Evolutionary conservation across 1,140 invertebrate species (phyloP), one percentile per base, ranked within the genome.

Genomic region (Ditylenchus dipsaci): DNA sequence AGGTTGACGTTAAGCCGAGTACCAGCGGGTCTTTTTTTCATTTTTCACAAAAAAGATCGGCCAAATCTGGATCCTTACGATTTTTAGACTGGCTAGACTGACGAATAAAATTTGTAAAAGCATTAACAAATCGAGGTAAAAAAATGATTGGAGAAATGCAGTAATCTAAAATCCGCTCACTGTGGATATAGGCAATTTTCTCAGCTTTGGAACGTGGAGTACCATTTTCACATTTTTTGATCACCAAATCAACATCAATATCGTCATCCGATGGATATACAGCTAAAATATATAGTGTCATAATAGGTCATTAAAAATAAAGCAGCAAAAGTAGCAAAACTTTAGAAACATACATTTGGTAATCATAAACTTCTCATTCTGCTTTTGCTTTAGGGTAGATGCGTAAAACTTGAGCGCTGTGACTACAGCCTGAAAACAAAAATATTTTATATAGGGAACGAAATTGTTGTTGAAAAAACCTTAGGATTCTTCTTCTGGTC

Each of bases 361-460:
- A n/a, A 74, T 76, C 74, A 82, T 81, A 61, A 82, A 82, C 27
- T 80, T 83, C 13, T 75, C 76, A 9, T 72, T 65, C 23, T 82
- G 68, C 15, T 77, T 75, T n/a, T 76, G 59, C 43, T 81, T 79
- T 42, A 82, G 63, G 9, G 73, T 63, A n/a, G 70, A 65, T 13
- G 81, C 79, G 53, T 83, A 82, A 62, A 81, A 83, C 57, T 82
- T 82, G 3, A 82, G 59, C 15, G 80, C 80, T 23, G 33, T 79
- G 13, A 81, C 80, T 1, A 81, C 79, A 1, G 80, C 80, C 13
- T 59, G 63, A 11, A 38, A 38, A 3, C 3, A 38, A 11, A 5
- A 5, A 5, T 38, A 38, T 38, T 38, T 38, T 38, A 38, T n/a
- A n/a, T n/a, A n/a, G n/a, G n/a, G n/a, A 38, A 3, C 33, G 11